These are phyloP conservation scores for Remorina albescens DNA, from an alignment of 2,797 vertebrate species.

Conservation along the genomic window DNA sequence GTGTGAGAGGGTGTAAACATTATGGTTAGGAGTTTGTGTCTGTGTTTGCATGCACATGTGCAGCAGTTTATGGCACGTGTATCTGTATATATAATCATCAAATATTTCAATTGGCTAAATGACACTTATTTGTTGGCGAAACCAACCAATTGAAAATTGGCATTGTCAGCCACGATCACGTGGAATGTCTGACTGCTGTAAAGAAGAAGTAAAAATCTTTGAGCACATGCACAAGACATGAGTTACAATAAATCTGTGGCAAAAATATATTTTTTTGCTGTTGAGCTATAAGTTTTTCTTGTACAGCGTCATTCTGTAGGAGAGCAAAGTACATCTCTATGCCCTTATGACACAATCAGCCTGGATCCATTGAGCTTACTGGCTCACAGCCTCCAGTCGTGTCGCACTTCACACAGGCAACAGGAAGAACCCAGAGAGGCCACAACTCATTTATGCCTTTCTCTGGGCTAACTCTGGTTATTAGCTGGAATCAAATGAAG, in stretches of 20 bases:
- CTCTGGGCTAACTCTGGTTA: constrained; percentile 78
- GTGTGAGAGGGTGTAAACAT: constrained; percentile 7
- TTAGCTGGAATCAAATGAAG: constrained; percentile 85
- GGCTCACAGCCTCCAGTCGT: constrained; percentile 46
- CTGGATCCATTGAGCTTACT: constrained; percentile 38
- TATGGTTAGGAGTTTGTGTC: constrained; percentile 17
- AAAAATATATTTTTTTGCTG: background rate
- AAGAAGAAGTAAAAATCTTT: no score
- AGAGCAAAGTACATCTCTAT: constrained; percentile 9
- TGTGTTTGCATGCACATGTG: background rate
- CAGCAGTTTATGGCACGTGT: background rate
- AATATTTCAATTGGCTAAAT: background rate
- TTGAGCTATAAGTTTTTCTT: constrained; percentile 3
- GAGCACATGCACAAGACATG: background rate
- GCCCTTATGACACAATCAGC: constrained; percentile 45
- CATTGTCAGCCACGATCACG: no score
- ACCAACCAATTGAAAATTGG: background rate
- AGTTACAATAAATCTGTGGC: background rate
- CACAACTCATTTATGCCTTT: constrained; percentile 79
- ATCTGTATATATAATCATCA: background rate
- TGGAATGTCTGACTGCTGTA: no score
- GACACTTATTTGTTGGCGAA: no score
- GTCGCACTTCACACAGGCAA: constrained; percentile 62
- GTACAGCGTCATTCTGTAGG: constrained; percentile 8
- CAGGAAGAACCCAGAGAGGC: constrained; percentile 68